Percentiles rank a stretch among this genome's conserved stretches.
phyloP scores from a whole-genome alignment of 2,888 invertebrate genomes.

The Periphyllus acericola region DNA sequence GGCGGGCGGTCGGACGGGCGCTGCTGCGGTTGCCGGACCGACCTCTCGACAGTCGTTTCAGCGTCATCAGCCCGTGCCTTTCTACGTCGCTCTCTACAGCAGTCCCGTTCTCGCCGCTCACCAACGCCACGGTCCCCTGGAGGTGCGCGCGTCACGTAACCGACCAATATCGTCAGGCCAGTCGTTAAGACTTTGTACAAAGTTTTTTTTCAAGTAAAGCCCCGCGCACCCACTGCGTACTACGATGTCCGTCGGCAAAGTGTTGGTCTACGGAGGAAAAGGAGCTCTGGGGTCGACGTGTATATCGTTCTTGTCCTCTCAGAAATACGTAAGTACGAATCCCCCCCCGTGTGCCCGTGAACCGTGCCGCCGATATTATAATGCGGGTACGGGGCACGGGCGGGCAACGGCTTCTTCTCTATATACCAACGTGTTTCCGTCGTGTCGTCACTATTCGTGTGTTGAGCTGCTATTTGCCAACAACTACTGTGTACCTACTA shows the following conservation, averaged over 20 bases:
- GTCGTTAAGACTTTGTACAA: background rate
- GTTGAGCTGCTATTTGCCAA: background rate
- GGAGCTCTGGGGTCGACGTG: conserved; percentile 93
- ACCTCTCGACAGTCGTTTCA: background rate
- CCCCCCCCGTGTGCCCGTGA: background rate
- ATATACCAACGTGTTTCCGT: background rate
- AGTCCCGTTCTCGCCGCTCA: background rate
- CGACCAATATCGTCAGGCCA: background rate
- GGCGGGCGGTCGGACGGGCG: background rate
- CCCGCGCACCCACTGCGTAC: too few relatives aligned
- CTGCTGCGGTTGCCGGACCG: background rate
- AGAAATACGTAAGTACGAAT: conserved; percentile 79
- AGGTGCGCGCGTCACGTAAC: background rate
- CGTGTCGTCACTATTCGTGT: too few relatives aligned
- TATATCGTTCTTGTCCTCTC: conserved; percentile 87
- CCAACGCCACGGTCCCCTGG: too few relatives aligned
- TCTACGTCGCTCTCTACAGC: background rate
- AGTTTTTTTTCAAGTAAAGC: background rate
- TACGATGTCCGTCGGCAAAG: conserved; percentile 70
- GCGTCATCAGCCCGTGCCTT: background rate
- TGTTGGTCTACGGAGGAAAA: conserved; percentile 94
- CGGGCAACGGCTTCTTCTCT: background rate
- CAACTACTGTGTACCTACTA: too few relatives aligned
- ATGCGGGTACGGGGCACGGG: background rate
- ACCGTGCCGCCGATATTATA: background rate